Conservation (phyloP, 2,797 vertebrate species). For the Urosaurus nigricauda region DNA sequence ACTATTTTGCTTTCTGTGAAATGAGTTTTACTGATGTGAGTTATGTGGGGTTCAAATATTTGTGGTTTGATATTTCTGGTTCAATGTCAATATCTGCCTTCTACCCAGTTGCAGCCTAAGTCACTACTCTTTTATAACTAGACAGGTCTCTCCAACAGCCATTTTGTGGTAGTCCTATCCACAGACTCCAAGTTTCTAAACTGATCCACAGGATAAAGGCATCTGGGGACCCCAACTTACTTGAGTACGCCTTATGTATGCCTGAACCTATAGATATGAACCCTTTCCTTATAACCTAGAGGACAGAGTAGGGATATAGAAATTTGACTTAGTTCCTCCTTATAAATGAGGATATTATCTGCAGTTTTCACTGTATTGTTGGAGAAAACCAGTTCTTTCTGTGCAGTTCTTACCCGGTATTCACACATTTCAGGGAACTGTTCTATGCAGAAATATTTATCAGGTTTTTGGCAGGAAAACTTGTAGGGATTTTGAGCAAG, state of each 20-base stretch:
- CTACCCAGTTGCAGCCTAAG: not conserved
- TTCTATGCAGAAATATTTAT: no score
- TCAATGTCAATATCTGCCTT: not conserved
- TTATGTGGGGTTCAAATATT: not conserved
- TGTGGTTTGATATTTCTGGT: not conserved
- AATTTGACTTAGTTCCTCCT: no score
- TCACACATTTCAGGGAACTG: no score
- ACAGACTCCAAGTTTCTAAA: not conserved
- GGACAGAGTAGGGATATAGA: no score
- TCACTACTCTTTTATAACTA: not conserved
- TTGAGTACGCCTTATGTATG: not conserved
- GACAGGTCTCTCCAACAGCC: not conserved
- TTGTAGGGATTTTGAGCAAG: no score
- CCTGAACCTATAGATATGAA: not conserved
- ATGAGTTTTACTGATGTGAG: not conserved
- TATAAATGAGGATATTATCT: no score
- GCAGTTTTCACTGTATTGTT: no score
- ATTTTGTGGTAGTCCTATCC: not conserved
- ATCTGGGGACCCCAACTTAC: not conserved
- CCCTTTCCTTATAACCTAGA: not conserved
- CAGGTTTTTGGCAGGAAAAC: no score
- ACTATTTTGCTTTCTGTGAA: not conserved
- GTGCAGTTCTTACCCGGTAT: no score
- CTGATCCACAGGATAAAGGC: not conserved
- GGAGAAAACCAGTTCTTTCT: no score